These are phyloP conservation scores for Etheostoma nigrum DNA, from an alignment of 2,797 vertebrate genomes.

Conservation along the genomic window DNA sequence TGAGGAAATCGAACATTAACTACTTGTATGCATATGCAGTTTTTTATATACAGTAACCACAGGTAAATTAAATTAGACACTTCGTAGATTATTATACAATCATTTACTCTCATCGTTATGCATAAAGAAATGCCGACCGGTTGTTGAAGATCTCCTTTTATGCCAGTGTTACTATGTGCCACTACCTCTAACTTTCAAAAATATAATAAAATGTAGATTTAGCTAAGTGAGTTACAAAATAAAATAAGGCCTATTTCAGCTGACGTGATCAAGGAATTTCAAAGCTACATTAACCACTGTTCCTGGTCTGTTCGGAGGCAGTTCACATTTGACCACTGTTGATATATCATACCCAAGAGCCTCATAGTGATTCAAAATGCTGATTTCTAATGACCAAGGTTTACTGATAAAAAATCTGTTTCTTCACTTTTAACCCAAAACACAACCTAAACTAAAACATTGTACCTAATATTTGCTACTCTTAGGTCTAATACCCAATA, in stretches of 20 bases:
- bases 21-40: conserved; percentile 12
- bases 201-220: neutral
- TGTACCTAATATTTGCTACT: conserved; percentile 9
- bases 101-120: conserved; percentile 1
- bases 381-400: neutral
- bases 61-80: conserved; percentile 18
- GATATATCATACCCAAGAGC: neutral
- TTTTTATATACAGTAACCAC: conserved; percentile 12
- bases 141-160: conserved; percentile 11
- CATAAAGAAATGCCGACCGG: neutral
- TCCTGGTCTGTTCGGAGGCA: neutral
- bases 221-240: conserved; percentile 11
- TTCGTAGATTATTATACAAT: neutral
- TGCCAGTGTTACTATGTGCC: conserved; percentile 16
- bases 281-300: conserved; percentile 13
- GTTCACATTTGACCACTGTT: neutral
- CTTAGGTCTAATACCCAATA: neutral
- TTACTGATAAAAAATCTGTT: conserved; percentile 24
- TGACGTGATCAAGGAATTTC: neutral
- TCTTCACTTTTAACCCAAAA: conserved; percentile 1
- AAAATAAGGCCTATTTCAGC: conserved; percentile 3
- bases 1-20: neutral
- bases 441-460: conserved; percentile 20
- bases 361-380: neutral
- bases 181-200: conserved; percentile 12